Base-by-base conservation (phyloP, 2,113 vertebrate species). In the Nerophis lumbriciformis region DNA sequence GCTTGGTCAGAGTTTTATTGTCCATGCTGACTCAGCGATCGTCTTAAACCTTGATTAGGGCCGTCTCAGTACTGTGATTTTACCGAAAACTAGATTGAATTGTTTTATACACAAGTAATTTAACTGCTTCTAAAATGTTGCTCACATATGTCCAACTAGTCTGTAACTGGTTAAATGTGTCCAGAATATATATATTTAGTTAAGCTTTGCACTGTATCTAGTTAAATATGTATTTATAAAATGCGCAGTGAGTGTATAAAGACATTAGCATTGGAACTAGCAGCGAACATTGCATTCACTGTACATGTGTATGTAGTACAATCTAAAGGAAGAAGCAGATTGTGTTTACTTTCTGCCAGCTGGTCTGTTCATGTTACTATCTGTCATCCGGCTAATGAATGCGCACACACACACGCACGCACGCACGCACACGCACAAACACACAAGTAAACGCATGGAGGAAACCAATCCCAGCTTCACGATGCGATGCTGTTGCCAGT, bases 271-370 rank as follows among this genome's bases (percentile, higher is more conserved):
- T 45, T 11, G 54, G 15, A 39, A 59, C 52, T 65, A 48, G 28
- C 28, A 28, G 2, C 28, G 28, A 28, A 4, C 28, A 28, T 28
- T 28, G 28, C 28, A 28, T 28, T 28, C 4, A 28, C 28, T 16
- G 60, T 63, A 50, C 66, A 61, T 69, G 52, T 60, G 50, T 53
- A 44, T 51, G 15, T 12, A 0, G 38, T 7, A 57, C 64, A 69
- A 77, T 59, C 66, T 19, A 65, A 78, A 79, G 67, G 39, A 69
- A 62, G 72, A 58, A 81, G 75, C 83, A 87, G 80, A 86, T 86
- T 88, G 82, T 12, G 37, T 69, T 68, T 77, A 85, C 83, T 84
- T 79, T 68, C 72, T 70, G 72, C 83, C 82, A 86, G 83, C 83
- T 86, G 85, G 77, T 85, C 77, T 49, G 72, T 68, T 79, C 83